Conservation (phyloP, 2,888 invertebrate species). For the Aethes cnicana region DNA sequence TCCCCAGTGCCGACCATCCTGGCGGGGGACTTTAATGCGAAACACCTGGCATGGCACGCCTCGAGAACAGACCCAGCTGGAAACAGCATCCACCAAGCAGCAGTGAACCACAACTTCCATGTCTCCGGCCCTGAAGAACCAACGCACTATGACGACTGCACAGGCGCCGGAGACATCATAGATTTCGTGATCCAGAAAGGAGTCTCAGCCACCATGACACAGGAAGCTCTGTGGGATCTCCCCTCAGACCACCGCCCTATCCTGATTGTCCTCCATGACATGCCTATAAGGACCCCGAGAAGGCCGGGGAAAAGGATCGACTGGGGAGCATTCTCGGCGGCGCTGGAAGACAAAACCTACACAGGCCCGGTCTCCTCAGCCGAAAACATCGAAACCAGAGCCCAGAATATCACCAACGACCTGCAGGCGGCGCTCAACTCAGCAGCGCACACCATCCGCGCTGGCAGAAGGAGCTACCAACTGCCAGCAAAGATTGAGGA, state of each 20-base stretch:
- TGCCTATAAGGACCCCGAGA: background rate
- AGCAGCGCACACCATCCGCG: conserved; percentile 4
- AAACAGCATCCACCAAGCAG: no score
- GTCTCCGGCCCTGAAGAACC: background rate
- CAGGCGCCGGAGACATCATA: background rate
- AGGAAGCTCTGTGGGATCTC: background rate
- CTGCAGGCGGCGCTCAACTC: background rate
- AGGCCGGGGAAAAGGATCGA: conserved; percentile 26
- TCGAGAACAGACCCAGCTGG: background rate
- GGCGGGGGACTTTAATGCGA: conserved; percentile 8
- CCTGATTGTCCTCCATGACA: no score
- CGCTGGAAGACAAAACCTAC: background rate
- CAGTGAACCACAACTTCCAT: background rate
- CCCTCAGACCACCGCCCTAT: background rate
- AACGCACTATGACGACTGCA: background rate
- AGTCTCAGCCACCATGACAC: background rate
- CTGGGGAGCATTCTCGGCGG: conserved; percentile 7
- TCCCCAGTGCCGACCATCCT: conserved; percentile 5
- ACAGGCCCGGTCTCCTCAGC: background rate
- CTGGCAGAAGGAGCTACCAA: background rate
- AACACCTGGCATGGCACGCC: no score
- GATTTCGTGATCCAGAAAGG: background rate
- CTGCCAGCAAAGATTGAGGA: background rate
- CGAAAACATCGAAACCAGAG: background rate
- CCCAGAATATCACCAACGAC: background rate